Evolutionary conservation across 2,113 vertebrate species (phyloP).

Genomic region (Carollia perspicillata): DNA sequence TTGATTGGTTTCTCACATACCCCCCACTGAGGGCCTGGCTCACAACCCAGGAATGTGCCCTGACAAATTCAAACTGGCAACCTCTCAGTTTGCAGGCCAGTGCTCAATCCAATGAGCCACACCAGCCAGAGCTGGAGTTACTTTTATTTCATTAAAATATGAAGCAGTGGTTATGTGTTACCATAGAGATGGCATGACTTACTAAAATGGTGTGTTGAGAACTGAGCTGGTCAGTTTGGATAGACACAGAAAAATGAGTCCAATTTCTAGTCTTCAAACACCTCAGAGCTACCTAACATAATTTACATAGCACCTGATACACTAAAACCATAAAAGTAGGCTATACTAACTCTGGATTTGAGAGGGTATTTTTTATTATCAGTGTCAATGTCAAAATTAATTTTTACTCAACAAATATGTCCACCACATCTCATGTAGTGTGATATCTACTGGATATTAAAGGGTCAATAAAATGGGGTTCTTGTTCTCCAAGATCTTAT

Average conservation of each 20-base stretch:
- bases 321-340: not conserved
- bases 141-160: not conserved
- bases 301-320: not conserved
- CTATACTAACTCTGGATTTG: not conserved
- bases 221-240: not conserved
- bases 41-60: too few species aligned
- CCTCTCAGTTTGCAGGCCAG: too few species aligned
- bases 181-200: not conserved
- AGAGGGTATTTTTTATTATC: not conserved
- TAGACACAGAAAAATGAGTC: not conserved
- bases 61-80: too few species aligned
- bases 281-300: not conserved
- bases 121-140: not conserved
- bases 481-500: not conserved
- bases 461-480: not conserved
- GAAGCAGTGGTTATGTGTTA: not conserved
- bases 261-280: not conserved
- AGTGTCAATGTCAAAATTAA: constrained; percentile 16
- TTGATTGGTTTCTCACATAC: too few species aligned
- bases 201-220: not conserved
- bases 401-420: not conserved
- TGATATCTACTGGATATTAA: not conserved
- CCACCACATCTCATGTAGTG: not conserved
- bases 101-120: too few species aligned
- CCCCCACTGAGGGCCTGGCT: too few species aligned